Base-by-base conservation (phyloP, 2,888 invertebrate species). In the Mycalesis mineus region DNA sequence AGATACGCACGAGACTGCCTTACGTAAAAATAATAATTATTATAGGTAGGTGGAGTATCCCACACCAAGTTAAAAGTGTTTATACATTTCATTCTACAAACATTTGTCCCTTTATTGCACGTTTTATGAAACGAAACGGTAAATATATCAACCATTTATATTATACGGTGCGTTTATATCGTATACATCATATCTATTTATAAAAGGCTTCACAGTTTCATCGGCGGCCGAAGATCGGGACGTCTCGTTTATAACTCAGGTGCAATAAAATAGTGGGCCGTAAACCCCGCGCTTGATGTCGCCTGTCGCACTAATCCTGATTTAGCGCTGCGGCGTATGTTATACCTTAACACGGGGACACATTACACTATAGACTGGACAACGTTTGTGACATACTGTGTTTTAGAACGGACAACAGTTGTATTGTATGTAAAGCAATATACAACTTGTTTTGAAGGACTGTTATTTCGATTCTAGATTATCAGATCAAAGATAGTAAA, bases 301-400 rank as follows among this genome's bases (percentile, higher is more conserved):
- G 74, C 74, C 68, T 78, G 84, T 84, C 81, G 65, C 64, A 70
- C 82, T 89, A 88, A 89, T 85, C 87, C 88, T 88, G 88, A 89
- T 89, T 87, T 88, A 88, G 82, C 82, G 77, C 68, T 71, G 73
- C 75, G 70, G 75, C 74, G 78, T 86, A 83, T 72, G 80, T 84
- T 84, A 82, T 74, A 68, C 78, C 75, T 74, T 77, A 81, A 78
- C 75, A 66, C 64, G 68, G 3, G n/a, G 62, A 79, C 78, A 78
- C 72, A 80, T 74, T 56, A 74, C 6, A 29, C 6, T 15, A 1
- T 3, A 39, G 57, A 17, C 6, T 11, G 11, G 9, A 9, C 15
- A 33, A 47, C 22, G 22, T 5, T 22, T 5, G 22, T 13, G 9
- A 37, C 36, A 37, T 17, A 11, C 17, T 22, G 36, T 8, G n/a